A percentile compares a stretch with the other conserved stretches of the same genome.
Conservation (phyloP, 1,140 invertebrate genomes). For the Drosophila punjabiensis region DNA sequence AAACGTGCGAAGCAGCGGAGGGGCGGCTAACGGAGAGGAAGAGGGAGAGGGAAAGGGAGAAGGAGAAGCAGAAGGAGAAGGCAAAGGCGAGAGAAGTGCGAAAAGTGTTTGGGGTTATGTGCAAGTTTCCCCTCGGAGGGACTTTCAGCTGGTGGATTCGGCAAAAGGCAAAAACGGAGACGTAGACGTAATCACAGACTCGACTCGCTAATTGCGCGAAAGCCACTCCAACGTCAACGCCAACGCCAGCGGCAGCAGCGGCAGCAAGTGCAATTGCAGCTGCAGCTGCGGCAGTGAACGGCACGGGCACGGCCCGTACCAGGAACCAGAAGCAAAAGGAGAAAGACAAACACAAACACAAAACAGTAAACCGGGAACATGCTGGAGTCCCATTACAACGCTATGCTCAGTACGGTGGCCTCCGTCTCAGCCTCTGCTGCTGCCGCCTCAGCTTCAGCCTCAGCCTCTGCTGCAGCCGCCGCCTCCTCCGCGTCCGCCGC, state of each 20-base stretch:
- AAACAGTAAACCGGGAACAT: slow-evolving; percentile 32
- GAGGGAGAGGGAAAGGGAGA: not conserved
- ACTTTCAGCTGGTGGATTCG: slow-evolving; percentile 23
- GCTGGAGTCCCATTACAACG: slow-evolving; percentile 65
- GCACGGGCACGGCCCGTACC: slow-evolving; percentile 8
- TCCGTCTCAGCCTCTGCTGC: slow-evolving; percentile 19
- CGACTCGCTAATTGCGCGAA: slow-evolving; percentile 16
- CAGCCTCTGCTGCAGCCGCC: slow-evolving; percentile 4
- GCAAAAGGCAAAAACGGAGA: not conserved
- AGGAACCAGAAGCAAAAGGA: slow-evolving; percentile 12
- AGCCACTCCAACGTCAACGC: slow-evolving; percentile 1
- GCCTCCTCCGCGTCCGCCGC: no score
- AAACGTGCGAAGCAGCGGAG: slow-evolving; percentile 26
- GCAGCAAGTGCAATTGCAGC: slow-evolving; percentile 13
- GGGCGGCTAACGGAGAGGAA: not conserved
- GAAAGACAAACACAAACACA: slow-evolving; percentile 16
- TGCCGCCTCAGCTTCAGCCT: no score
- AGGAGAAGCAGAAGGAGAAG: not conserved
- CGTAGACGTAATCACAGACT: slow-evolving; percentile 41
- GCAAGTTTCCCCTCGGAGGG: slow-evolving; percentile 34
- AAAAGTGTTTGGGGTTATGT: slow-evolving; percentile 80
- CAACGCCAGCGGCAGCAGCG: not conserved
- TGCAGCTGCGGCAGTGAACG: not conserved
- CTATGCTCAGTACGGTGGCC: slow-evolving; percentile 27
- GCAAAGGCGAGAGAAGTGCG: slow-evolving; percentile 31